phyloP scores from a whole-genome alignment of 2,888 invertebrate species.

The Standfussiana lucernea region DNA sequence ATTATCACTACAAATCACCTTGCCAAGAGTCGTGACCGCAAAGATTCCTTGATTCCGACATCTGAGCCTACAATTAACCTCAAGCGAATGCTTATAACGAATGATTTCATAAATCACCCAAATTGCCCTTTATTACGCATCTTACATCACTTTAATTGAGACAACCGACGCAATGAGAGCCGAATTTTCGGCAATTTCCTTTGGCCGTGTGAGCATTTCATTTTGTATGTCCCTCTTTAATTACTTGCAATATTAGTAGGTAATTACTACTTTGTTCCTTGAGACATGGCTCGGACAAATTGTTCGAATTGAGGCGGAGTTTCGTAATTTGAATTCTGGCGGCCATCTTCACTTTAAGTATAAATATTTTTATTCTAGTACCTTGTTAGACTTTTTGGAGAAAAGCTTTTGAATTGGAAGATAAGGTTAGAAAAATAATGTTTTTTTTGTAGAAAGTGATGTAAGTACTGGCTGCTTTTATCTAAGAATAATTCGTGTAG shows the following conservation, averaged over 20 bases:
- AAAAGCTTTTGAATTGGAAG: neutral
- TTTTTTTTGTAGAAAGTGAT: neutral
- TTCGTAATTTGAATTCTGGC: neutral
- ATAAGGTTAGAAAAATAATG: neutral
- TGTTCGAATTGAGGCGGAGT: neutral
- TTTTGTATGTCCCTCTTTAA: slow-evolving; percentile 59
- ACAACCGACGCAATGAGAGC: slow-evolving; percentile 75
- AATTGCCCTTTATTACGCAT: slow-evolving; percentile 88
- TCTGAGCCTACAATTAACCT: slow-evolving; percentile 85
- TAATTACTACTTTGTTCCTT: slow-evolving; percentile 49
- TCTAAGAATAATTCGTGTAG: neutral
- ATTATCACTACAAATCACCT: slow-evolving; percentile 61
- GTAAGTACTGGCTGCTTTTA: neutral
- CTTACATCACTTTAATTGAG: slow-evolving; percentile 89
- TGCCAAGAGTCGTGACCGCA: slow-evolving; percentile 48
- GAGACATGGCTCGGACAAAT: neutral
- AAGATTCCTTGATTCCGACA: slow-evolving; percentile 72
- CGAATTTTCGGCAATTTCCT: slow-evolving; percentile 78
- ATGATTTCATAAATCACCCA: slow-evolving; percentile 87
- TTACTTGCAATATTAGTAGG: slow-evolving; percentile 54
- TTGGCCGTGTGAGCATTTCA: slow-evolving; percentile 61
- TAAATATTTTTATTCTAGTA: neutral
- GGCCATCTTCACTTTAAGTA: slow-evolving; percentile 14
- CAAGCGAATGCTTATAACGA: slow-evolving; percentile 79
- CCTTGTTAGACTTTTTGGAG: neutral